Conservation (phyloP, 2,888 invertebrate genomes). For the Eilema caniola region DNA sequence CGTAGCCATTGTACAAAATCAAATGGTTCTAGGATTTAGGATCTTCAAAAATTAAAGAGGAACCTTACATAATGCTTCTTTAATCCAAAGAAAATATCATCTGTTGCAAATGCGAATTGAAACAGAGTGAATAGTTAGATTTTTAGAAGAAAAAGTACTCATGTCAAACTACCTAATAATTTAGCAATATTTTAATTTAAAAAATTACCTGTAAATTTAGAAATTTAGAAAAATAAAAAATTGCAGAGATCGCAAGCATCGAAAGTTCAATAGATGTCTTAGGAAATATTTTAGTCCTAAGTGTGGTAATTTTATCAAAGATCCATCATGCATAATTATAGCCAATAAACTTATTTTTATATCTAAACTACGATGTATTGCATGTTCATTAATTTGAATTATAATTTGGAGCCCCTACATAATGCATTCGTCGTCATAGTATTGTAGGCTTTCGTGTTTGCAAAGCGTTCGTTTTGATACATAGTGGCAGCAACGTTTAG, state of each 20-base stretch:
- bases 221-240: constrained; percentile 64
- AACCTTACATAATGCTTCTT: constrained; percentile 77
- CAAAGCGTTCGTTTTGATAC: constrained; percentile 75
- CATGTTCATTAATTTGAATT: constrained; percentile 40
- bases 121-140: constrained; percentile 74
- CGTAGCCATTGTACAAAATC: constrained; percentile 48
- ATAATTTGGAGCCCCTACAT: constrained; percentile 38
- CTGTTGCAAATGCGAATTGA: constrained; percentile 78
- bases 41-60: constrained; percentile 65
- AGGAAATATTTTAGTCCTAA: constrained; percentile 47
- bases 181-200: constrained; percentile 51
- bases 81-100: constrained; percentile 76
- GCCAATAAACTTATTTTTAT: constrained; percentile 61
- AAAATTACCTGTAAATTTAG: constrained; percentile 61
- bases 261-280: constrained; percentile 61
- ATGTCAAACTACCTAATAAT: constrained; percentile 51
- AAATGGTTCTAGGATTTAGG: constrained; percentile 59
- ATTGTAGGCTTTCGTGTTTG: constrained; percentile 62
- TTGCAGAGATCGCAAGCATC: constrained; percentile 75
- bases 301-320: constrained; percentile 54
- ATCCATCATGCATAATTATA: constrained; percentile 68
- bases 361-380: constrained; percentile 61
- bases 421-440: constrained; percentile 46
- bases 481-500: constrained; percentile 68
- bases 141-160: constrained; percentile 56